Evolutionary conservation across 2,888 invertebrate genomes (phyloP).

Genomic region (Minunthozetes semirufus): DNA sequence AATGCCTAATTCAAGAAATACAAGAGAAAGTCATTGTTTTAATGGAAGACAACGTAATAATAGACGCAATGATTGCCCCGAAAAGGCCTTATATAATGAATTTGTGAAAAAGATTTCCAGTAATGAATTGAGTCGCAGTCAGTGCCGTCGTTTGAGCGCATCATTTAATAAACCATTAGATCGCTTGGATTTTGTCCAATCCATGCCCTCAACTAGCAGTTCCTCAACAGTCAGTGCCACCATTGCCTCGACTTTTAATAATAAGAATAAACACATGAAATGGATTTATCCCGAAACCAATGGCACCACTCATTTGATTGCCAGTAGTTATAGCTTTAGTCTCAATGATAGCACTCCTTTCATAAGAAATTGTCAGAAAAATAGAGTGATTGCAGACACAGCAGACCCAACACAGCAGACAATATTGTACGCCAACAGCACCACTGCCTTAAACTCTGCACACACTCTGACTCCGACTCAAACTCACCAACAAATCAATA

Average conservation of each 20-base stretch:
- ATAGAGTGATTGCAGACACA: background rate
- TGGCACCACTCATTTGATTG: background rate
- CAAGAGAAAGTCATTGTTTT: slow-evolving; percentile 22
- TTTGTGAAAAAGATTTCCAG: slow-evolving; percentile 24
- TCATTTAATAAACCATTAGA: slow-evolving; percentile 29
- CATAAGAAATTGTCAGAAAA: background rate
- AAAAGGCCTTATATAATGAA: slow-evolving; percentile 20
- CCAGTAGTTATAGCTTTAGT: background rate
- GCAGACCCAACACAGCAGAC: background rate
- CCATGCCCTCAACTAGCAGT: background rate
- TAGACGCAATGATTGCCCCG: slow-evolving; percentile 9
- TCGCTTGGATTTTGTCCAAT: background rate
- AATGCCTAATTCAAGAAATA: background rate
- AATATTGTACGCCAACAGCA: slow-evolving; percentile 8
- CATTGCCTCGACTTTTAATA: background rate
- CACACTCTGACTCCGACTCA: background rate
- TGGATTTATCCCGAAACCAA: slow-evolving; percentile 11
- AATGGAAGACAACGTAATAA: slow-evolving; percentile 20
- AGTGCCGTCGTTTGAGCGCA: slow-evolving; percentile 30
- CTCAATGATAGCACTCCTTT: background rate
- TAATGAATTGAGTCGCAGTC: slow-evolving; percentile 30
- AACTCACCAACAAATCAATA: slow-evolving; percentile 1
- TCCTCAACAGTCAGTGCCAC: too few relatives aligned
- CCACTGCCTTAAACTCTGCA: slow-evolving; percentile 5
- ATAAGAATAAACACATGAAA: slow-evolving; percentile 27